A percentile compares a stretch with the other conserved stretches of the same genome.
Evolutionary conservation across 2,113 vertebrate genomes (phyloP).

Genomic region (Phyllostomus hastatus): DNA sequence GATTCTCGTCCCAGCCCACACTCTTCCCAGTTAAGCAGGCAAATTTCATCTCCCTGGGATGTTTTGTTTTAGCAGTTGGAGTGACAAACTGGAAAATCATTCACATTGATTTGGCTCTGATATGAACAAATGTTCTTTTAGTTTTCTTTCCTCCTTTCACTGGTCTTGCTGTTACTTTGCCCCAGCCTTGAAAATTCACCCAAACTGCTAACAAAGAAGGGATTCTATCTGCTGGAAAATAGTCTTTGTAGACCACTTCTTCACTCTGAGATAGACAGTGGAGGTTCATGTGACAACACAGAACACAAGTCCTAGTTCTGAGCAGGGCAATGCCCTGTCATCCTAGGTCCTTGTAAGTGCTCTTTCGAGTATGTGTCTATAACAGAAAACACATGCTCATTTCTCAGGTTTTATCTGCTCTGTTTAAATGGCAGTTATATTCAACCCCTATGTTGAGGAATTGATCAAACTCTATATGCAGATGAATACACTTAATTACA

Average conservation of each 20-base stretch:
- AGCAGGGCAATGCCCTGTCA: fast-evolving
- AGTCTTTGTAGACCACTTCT: fast-evolving
- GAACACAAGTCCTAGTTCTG: neutral
- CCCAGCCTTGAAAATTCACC: neutral
- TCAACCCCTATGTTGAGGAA: neutral
- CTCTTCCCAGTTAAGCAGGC: neutral
- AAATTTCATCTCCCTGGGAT: neutral
- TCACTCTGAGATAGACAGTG: neutral
- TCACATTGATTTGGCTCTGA: neutral
- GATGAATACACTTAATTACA: neutral
- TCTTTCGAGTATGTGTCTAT: neutral
- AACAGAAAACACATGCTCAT: neutral
- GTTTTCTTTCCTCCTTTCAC: neutral
- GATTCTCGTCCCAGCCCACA: neutral
- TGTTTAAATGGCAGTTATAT: neutral
- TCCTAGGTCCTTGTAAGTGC: no score
- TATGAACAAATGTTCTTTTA: neutral
- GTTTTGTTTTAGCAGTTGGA: neutral
- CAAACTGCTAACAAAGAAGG: neutral
- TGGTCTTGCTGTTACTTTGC: neutral
- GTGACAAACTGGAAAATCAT: neutral
- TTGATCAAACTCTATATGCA: neutral
- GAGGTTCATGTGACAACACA: fast-evolving
- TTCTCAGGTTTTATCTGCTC: neutral
- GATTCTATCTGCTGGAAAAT: neutral